Evolutionary conservation across 2,113 vertebrate species (phyloP).

Genomic region (Nycticebus coucang): DNA sequence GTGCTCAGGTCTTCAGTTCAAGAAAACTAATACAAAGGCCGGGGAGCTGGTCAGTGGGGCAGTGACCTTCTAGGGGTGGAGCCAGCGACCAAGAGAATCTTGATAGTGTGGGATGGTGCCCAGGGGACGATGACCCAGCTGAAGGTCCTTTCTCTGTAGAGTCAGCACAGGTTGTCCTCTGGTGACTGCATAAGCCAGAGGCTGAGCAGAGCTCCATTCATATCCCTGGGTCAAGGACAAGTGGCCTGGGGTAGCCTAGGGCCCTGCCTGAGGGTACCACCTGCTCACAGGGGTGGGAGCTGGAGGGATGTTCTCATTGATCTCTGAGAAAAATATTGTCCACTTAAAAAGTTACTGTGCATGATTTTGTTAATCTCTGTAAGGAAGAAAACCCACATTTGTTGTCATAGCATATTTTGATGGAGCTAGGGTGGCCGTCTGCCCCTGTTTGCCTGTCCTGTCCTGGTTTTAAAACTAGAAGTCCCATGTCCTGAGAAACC

Average conservation of each 20-base stretch:
- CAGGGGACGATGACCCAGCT: too few species aligned
- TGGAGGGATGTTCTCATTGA: too few species aligned
- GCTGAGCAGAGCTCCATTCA: not conserved
- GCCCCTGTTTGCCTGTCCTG: fast-evolving
- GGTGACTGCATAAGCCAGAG: not conserved
- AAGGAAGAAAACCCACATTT: not conserved
- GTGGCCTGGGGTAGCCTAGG: fast-evolving
- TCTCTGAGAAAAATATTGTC: not conserved
- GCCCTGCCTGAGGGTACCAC: not conserved
- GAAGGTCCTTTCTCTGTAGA: not conserved
- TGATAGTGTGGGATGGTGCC: not conserved
- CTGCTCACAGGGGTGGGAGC: not conserved
- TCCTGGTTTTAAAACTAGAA: not conserved
- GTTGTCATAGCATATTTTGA: fast-evolving
- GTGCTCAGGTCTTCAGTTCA: not conserved
- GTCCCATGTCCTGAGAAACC: not conserved
- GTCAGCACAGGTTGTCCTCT: too few species aligned
- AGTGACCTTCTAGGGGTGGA: not conserved
- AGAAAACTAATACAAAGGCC: not conserved
- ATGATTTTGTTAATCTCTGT: not conserved
- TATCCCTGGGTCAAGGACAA: not conserved
- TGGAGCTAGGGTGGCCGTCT: not conserved
- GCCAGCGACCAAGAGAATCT: too few species aligned
- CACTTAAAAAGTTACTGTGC: fast-evolving
- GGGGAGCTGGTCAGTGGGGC: not conserved